Base-by-base conservation (phyloP, 2,113 vertebrate genomes). In the Pedionomus torquatus region DNA sequence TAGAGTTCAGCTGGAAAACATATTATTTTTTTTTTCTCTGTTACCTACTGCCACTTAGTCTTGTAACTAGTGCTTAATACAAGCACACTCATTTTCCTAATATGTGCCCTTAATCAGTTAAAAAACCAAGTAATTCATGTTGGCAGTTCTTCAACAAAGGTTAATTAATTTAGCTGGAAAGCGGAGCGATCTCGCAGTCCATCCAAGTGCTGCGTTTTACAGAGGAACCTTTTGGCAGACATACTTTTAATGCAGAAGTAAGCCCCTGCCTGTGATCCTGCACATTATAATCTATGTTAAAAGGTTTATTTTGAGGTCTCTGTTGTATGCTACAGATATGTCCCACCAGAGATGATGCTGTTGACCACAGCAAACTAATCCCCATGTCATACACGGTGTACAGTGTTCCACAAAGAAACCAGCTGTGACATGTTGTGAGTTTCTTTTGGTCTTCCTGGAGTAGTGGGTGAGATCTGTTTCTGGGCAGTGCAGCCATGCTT, bases 341-440 rank as follows among this genome's bases (percentile, higher is more conserved):
- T 57, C 25, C 44, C 39, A 48, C 63, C 41, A 20, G 11, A 86
- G 35, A 18, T 86, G 37, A 21, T 58, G 33, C n/a, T 88, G 19
- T 26, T 79, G 65, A 41, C n/a, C 23, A 19, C 33, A 58, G 76
- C 49, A 64, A 41, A 31, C 20, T 21, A 41, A 49, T 76, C 68
- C 6, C 48, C 3, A 1, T 21, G 30, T 31, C 16, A 13, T 25
- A 17, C 30, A 49, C 19, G n/a, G 23, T 35, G 41, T 44, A 21
- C 30, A 31, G 24, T 19, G 5, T 31, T 61, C 26, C 17, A 13
- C 44, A 60, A 55, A 66, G 35, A 37, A 63, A 15, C 41, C 0
- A 0, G 14, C 41, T 48, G 2, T 61, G 20, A 44, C 9, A 3
- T 19, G 20, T 4, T 64, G 24, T 63, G 41, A 3, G 0, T 44